Conservation (phyloP, 1,140 invertebrate genomes). For the Drosophila baimaii region DNA sequence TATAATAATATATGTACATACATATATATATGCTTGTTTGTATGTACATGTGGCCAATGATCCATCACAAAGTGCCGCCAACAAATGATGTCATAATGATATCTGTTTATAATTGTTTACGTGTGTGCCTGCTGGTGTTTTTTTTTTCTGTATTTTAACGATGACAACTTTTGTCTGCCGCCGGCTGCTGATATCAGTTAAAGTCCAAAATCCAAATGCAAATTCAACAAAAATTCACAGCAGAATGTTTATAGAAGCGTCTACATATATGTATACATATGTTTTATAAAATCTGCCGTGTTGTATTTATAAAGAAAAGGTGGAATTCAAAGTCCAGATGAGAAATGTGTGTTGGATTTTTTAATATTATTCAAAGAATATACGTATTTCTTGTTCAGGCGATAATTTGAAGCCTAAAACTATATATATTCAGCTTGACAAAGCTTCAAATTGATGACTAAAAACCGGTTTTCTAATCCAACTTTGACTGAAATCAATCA, state of each 20-base stretch:
- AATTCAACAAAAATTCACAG: slow-evolving; percentile 24
- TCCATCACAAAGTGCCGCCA: slow-evolving; percentile 39
- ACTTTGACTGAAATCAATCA: slow-evolving; percentile 38
- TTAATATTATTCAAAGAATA: too few relatives aligned
- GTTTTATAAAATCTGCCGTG: not conserved
- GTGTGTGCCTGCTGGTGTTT: not conserved
- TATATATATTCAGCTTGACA: not conserved
- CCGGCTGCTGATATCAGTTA: slow-evolving; percentile 36
- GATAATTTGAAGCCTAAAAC: not conserved
- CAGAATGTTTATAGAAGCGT: slow-evolving; percentile 24
- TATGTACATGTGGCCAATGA: slow-evolving; percentile 47
- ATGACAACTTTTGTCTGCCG: slow-evolving; percentile 17
- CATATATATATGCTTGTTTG: not conserved
- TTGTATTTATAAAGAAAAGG: slow-evolving; percentile 8
- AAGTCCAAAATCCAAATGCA: slow-evolving; percentile 66
- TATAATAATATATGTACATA: slow-evolving; percentile 11
- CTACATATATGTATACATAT: slow-evolving; percentile 1
- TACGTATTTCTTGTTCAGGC: not conserved
- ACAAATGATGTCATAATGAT: slow-evolving; percentile 62
- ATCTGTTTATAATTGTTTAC: slow-evolving; percentile 27
- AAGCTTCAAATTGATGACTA: slow-evolving; percentile 6
- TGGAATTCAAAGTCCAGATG: slow-evolving; percentile 21
- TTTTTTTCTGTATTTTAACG: slow-evolving; percentile 19
- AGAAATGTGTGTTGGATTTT: slow-evolving; percentile 10
- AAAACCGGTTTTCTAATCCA: slow-evolving; percentile 14